A percentile compares a stretch with the other conserved stretches of the same genome.
Conservation (phyloP, 92 coral and sea anemone genomes). For the Desmophyllum pertusum region DNA sequence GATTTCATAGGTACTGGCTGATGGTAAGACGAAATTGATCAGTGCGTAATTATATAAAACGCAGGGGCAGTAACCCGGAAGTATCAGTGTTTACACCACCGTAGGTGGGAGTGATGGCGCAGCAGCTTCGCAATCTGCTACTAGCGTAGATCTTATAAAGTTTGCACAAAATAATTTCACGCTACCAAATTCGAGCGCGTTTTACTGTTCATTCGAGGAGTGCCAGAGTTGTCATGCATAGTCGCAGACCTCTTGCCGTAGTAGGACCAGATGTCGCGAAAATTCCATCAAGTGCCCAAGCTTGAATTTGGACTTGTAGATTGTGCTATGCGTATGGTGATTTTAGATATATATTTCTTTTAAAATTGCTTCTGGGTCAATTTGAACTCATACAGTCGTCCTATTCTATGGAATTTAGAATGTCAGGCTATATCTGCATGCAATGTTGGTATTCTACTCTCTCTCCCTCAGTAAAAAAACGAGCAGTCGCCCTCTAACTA, state of each 20-base stretch:
- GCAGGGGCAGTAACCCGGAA: not conserved
- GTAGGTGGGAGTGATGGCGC: not conserved
- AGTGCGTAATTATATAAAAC: not conserved
- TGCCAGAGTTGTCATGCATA: not conserved
- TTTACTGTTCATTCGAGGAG: no score
- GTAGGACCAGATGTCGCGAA: no score
- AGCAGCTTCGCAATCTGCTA: not conserved
- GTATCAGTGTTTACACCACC: not conserved
- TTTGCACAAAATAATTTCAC: not conserved
- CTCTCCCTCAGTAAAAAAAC: not conserved
- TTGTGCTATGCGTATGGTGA: not conserved
- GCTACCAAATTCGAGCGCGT: not conserved
- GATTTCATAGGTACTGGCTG: not conserved
- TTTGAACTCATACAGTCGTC: not conserved
- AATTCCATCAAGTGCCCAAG: no score
- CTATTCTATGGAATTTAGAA: not conserved
- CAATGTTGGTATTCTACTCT: not conserved
- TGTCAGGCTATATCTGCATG: not conserved
- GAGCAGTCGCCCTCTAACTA: not conserved
- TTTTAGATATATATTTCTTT: not conserved
- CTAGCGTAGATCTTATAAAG: not conserved
- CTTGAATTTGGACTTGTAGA: no score
- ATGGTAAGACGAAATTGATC: not conserved
- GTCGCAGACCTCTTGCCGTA: not conserved
- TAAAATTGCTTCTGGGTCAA: not conserved